Conservation (phyloP, 2,888 invertebrate genomes). For the Eupithecia inturbata region DNA sequence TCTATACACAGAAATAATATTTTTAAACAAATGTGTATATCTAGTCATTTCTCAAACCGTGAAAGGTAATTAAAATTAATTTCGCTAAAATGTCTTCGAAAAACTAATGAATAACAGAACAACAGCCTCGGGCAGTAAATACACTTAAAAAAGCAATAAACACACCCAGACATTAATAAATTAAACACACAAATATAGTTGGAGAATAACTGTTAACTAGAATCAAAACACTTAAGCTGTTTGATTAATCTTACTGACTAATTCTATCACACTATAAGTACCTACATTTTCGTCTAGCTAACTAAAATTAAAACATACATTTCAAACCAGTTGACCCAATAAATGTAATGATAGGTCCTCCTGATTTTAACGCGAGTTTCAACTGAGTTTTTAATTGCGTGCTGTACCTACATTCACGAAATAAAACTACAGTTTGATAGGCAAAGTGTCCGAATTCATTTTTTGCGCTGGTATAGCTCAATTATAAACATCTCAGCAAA, state of each 20-base stretch:
- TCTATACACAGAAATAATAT: neutral
- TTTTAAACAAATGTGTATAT: neutral
- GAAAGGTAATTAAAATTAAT: constrained; percentile 18
- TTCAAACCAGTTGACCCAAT: neutral
- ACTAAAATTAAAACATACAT: neutral
- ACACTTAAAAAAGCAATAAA: constrained; percentile 21
- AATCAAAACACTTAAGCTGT: constrained; percentile 17
- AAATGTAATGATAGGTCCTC: neutral
- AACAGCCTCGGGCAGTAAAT: constrained; percentile 20
- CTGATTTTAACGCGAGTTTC: neutral
- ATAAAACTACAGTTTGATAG: constrained; percentile 9
- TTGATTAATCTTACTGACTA: neutral
- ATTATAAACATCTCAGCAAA: constrained; percentile 6
- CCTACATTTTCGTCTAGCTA: neutral
- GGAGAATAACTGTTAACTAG: constrained; percentile 22
- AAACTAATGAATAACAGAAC: constrained; percentile 13
- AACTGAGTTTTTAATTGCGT: neutral
- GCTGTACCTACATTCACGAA: neutral
- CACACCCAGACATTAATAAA: constrained; percentile 23
- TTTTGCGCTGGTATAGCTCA: neutral
- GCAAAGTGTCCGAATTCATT: neutral
- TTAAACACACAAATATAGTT: constrained; percentile 17
- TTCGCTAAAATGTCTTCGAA: neutral
- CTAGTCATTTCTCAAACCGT: neutral
- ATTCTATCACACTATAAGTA: neutral